Base-by-base conservation (phyloP, 2,888 invertebrate species). In the Lepas anatifera region DNA sequence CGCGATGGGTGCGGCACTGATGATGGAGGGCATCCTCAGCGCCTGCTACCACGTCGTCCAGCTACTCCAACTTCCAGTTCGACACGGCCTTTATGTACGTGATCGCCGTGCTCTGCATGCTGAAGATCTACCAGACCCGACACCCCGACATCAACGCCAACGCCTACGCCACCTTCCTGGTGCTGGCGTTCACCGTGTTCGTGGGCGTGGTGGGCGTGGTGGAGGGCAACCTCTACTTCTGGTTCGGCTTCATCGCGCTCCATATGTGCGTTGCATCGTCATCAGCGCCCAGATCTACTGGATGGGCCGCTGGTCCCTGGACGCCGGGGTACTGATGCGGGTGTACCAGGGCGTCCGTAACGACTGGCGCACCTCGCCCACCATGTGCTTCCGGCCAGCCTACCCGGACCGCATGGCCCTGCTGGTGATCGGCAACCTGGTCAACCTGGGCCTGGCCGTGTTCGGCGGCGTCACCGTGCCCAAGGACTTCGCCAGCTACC, bases 71-170 rank as follows among this genome's bases (percentile, higher is more conserved):
- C 81, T 94, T 93, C 79, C 94, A 94, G 79, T 94, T 94, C 79
- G 93, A 94, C 79, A 91, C 93, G 0, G 90, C 92, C 75, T 93
- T 93, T 79, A 95, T 95, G 94, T 95, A 94, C 80, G 88, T 93
- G 75, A 92, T 92, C 76, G 87, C 92, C 0, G 89, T 91, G 70
- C 81, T 95, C 69, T 88, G 88, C 76, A 90, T 93, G 87, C 84
- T 94, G 69, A 92, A 92, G 81, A 84, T 94, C 74, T 94, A 93
- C 79, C 92, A 94, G 80, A 88, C 86, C 67, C 83, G 94, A 1
- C 94, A 94, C 80, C 90, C 93, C 0, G 94, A 94, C 78, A 88
- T 93, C 73, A 90, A 90, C 77, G 92, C 92, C 7, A 86, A 87
- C 77, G 89, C 91, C 63, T 89, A 92, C 78, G 85, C 89, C 1